Conservation (phyloP, 2,113 vertebrate genomes). For the Panthera tigris region DNA sequence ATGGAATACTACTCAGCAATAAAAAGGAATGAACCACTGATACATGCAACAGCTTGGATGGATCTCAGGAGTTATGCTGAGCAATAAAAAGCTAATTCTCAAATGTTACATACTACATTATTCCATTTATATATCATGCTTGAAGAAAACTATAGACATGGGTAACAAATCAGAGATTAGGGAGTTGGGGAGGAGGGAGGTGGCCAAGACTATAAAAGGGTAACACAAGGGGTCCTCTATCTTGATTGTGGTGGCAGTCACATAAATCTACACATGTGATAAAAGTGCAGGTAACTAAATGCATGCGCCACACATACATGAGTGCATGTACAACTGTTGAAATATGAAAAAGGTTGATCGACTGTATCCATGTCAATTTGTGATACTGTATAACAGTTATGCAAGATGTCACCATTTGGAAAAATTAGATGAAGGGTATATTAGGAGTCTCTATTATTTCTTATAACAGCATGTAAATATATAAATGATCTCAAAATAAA, state of each 20-base stretch:
- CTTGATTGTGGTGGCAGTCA: neutral
- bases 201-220: neutral
- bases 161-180: neutral
- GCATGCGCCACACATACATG: rapidly evolving
- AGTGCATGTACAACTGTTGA: neutral
- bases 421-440: neutral
- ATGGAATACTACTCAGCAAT: neutral
- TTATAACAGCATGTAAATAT: neutral
- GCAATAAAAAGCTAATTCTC: neutral
- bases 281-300: neutral
- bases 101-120: neutral
- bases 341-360: neutral
- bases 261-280: neutral
- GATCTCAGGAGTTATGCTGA: neutral
- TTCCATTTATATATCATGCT: neutral
- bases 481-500: slow-evolving; percentile 6
- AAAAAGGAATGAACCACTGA: neutral
- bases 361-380: neutral
- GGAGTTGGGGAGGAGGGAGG: neutral
- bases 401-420: neutral
- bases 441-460: neutral
- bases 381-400: neutral
- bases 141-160: neutral
- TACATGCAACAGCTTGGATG: neutral
- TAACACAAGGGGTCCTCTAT: neutral